Conservation (phyloP, 2,797 vertebrate genomes). For the Acomys russatus region DNA sequence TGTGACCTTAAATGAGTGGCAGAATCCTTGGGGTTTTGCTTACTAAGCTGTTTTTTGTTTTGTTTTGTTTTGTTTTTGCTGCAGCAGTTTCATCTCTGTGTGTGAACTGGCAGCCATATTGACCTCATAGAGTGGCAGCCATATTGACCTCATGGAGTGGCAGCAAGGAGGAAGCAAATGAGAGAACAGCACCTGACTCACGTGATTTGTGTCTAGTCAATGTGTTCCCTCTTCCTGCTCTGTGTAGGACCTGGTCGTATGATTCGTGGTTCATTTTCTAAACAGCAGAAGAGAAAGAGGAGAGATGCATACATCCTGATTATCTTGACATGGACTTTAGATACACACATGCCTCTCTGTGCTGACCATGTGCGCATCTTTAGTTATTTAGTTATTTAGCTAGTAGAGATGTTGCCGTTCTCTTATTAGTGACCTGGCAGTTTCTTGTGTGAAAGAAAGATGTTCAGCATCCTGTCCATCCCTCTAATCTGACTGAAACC, state of each 20-base stretch:
- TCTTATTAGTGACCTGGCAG: neutral
- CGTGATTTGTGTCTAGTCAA: neutral
- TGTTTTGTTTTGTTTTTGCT: neutral
- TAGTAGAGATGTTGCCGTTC: neutral
- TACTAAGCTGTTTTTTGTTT: neutral
- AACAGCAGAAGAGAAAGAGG: neutral
- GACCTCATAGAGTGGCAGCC: neutral
- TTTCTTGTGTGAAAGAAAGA: neutral
- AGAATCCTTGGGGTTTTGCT: neutral
- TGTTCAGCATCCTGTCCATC: neutral
- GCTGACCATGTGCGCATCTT: neutral
- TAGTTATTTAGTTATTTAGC: neutral
- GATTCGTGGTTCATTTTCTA: neutral
- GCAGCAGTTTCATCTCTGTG: neutral
- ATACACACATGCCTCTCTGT: neutral
- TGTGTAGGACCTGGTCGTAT: neutral
- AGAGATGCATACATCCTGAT: neutral
- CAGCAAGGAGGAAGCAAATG: neutral
- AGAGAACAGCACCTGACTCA: neutral
- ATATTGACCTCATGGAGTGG: neutral
- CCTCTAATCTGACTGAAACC: neutral
- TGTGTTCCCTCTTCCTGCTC: neutral
- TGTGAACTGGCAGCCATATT: neutral
- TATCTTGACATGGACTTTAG: neutral
- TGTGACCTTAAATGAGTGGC: neutral